Percentiles rank a stretch among this genome's conserved stretches.
Conservation (phyloP, 2,113 vertebrate species). For the Tragelaphus strepsiceros region DNA sequence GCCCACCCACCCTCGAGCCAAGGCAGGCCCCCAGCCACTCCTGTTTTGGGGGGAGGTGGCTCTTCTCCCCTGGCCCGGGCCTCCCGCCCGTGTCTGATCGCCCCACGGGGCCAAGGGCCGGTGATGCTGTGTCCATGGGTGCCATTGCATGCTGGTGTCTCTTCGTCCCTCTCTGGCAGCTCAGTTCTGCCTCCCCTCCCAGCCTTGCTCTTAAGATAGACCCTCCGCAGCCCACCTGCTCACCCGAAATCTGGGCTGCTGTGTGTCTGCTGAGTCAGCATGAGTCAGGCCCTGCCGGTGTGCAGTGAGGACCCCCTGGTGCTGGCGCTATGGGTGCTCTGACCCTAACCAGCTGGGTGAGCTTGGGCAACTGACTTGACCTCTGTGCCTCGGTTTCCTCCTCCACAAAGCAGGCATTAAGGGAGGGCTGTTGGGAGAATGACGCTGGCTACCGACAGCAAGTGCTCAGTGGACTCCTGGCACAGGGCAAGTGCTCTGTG, state of each 20-base stretch:
- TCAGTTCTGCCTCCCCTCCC: not conserved
- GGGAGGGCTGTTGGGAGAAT: not conserved
- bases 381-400: not conserved
- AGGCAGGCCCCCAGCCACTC: accelerated
- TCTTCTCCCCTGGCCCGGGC: not conserved
- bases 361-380: not conserved
- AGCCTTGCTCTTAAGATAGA: not conserved
- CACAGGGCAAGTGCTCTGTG: not conserved
- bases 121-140: accelerated
- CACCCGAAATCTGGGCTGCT: accelerated
- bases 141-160: accelerated
- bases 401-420: not conserved
- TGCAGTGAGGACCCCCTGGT: not conserved
- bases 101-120: accelerated
- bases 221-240: accelerated
- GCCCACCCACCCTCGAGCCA: not conserved
- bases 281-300: accelerated
- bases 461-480: not conserved
- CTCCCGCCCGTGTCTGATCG: not conserved
- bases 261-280: accelerated
- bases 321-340: accelerated
- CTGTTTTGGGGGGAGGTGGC: not conserved
- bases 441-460: accelerated
- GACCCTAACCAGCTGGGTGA: not conserved
- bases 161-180: not conserved